Evolutionary conservation across 2,113 vertebrate species (phyloP).

Genomic region (Oryzias curvinotus): DNA sequence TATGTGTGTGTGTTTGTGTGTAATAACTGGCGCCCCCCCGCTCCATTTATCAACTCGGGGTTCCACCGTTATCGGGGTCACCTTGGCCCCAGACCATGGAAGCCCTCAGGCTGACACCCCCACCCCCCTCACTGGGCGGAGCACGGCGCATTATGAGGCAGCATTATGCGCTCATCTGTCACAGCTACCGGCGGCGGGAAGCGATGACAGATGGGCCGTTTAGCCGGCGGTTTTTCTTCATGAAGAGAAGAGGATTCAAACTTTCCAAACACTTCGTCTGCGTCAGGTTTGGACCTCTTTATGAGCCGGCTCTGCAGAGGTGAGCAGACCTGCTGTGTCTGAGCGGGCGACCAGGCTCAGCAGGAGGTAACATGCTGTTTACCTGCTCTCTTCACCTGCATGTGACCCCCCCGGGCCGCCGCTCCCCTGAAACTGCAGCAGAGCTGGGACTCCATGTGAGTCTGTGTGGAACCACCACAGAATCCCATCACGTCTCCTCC

Average conservation of each 20-base stretch:
- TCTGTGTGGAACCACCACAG: too few relatives aligned
- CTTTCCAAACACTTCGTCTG: constrained; percentile 54
- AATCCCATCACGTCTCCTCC: too few relatives aligned
- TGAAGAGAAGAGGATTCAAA: constrained; percentile 48
- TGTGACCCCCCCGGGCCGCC: too few relatives aligned
- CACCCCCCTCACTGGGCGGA: constrained; percentile 13
- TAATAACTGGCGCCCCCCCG: constrained; percentile 50
- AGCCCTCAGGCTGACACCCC: constrained; percentile 3
- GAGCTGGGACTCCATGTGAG: too few relatives aligned
- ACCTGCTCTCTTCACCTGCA: too few relatives aligned
- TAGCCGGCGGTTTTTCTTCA: constrained; percentile 52
- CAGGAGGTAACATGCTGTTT: too few relatives aligned
- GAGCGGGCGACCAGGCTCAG: too few relatives aligned
- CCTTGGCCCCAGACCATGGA: constrained; percentile 2
- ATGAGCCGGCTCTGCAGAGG: constrained; percentile 39
- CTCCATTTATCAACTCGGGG: constrained; percentile 56
- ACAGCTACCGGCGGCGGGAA: constrained; percentile 63
- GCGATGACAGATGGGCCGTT: constrained; percentile 65
- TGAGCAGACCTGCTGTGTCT: background rate
- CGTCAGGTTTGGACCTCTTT: constrained; percentile 61
- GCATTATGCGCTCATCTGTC: constrained; percentile 57
- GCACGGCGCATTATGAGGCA: constrained; percentile 55
- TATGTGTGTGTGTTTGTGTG: too few relatives aligned
- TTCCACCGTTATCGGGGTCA: constrained; percentile 32
- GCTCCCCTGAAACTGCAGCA: too few relatives aligned